Evolutionary conservation across 2,888 invertebrate genomes (phyloP).

Genomic region (Tenodera sinensis): DNA sequence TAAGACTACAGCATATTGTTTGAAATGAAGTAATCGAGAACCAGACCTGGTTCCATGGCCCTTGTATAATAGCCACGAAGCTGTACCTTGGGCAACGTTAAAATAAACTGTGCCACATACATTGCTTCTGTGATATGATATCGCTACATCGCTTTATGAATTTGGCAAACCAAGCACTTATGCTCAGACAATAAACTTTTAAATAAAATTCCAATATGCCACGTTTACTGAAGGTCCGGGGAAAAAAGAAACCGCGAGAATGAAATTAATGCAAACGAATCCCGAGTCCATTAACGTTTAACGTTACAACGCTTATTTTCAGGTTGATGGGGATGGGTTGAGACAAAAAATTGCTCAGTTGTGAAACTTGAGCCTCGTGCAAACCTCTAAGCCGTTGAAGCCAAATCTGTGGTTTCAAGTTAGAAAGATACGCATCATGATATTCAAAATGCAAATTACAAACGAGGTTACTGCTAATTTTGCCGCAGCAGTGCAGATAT

Average conservation of each 20-base stretch:
- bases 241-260: background rate
- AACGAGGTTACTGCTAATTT: too few species aligned
- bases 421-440: background rate
- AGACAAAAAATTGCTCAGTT: background rate
- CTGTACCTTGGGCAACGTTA: too few species aligned
- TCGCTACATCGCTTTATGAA: too few species aligned
- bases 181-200: background rate
- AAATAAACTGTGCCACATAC: too few species aligned
- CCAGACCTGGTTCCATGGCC: too few species aligned
- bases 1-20: too few species aligned
- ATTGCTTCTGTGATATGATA: too few species aligned
- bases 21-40: too few species aligned
- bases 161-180: background rate
- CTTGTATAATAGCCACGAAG: too few species aligned
- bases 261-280: background rate
- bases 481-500: too few species aligned
- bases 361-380: background rate
- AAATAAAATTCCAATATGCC: background rate
- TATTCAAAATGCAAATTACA: too few species aligned
- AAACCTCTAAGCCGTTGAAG: background rate
- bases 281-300: background rate
- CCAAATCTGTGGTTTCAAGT: background rate
- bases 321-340: background rate
- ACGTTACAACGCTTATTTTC: background rate
- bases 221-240: background rate